Evolutionary conservation across 2,797 vertebrate species (phyloP), one percentile per base, ranked within the genome.

Genomic region (Argentina silus): DNA sequence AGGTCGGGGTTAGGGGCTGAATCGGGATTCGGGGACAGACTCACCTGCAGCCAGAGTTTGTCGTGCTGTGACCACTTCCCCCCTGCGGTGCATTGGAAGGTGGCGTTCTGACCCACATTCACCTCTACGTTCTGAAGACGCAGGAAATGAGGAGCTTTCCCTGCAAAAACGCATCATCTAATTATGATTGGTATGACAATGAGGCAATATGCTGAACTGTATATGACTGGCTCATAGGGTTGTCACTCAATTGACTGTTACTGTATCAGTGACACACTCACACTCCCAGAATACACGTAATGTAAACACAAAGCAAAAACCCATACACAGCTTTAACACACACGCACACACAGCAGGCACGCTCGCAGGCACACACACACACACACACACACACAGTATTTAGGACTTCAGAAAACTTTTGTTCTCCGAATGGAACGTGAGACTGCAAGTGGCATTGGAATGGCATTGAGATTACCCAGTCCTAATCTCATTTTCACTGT

Each of bases 61-160:
- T 99, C 97, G 0, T 98, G 96, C 81, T 98, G 97, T 0, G 97
- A 98, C 97, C 97, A 98, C 85, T 98, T 98, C 0, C 97, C 97
- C 0, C 97, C 97, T 0, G 97, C 97, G 0, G 96, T 97, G 78
- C 97, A 99, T 89, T 98, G 97, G 79, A 99, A 99, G 0, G 97
- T 96, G 0, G 97, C 97, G 0, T 99, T 99, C 93, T 99, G 97
- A 2, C 96, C 97, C 83, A 98, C 97, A 0, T 99, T 99, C 56
- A 99, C 97, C 92, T 99, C 97, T 66, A 97, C 97, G 0, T 98
- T 99, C 92, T 99, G 97, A 72, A 99, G 95, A 1, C 97, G 94
- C 59, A 99, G 91, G 86, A 99, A 99, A 88, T 99, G 97, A 21
- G 97, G 97, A 0, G 97, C 96, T 90, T 99, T 98, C 86, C 97